Evolutionary conservation across 2,888 invertebrate genomes (phyloP).

Genomic region (Ophioninae sp.): DNA sequence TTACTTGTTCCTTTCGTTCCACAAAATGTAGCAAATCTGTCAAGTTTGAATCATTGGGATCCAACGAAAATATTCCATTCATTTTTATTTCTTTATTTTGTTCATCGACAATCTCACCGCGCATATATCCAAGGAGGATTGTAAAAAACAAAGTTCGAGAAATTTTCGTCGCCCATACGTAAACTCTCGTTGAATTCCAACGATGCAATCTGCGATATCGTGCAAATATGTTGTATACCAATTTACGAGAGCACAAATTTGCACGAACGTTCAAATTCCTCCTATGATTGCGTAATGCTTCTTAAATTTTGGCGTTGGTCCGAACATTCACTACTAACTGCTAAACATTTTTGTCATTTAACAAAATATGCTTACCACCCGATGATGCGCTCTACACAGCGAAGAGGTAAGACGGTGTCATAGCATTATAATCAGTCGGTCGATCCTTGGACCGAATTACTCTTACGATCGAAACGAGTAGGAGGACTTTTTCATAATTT

Average conservation of each 20-base stretch:
- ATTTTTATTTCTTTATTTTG: too few species aligned
- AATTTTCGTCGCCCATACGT: too few species aligned
- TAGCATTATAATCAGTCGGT: slow-evolving; percentile 1
- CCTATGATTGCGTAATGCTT: slow-evolving; percentile 29
- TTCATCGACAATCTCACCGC: too few species aligned
- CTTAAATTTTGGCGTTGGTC: slow-evolving; percentile 66
- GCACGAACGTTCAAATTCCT: not conserved
- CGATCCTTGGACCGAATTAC: slow-evolving; percentile 28
- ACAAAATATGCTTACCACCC: slow-evolving; percentile 67
- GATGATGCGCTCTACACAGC: slow-evolving; percentile 66
- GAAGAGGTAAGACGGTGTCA: slow-evolving; percentile 76
- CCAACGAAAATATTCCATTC: too few species aligned
- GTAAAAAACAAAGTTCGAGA: too few species aligned
- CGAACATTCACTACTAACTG: slow-evolving; percentile 72
- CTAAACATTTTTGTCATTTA: slow-evolving; percentile 68
- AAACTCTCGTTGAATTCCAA: too few species aligned
- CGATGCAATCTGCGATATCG: not conserved
- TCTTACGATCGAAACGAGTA: slow-evolving; percentile 20
- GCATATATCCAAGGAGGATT: too few species aligned
- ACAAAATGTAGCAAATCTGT: not conserved
- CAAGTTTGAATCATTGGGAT: too few species aligned
- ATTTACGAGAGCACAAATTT: not conserved
- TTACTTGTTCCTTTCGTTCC: slow-evolving; percentile 19
- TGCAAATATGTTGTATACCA: not conserved
- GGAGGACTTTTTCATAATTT: slow-evolving; percentile 49